phyloP scores from a whole-genome alignment of 2,113 vertebrate genomes.

The Myodes glareolus region DNA sequence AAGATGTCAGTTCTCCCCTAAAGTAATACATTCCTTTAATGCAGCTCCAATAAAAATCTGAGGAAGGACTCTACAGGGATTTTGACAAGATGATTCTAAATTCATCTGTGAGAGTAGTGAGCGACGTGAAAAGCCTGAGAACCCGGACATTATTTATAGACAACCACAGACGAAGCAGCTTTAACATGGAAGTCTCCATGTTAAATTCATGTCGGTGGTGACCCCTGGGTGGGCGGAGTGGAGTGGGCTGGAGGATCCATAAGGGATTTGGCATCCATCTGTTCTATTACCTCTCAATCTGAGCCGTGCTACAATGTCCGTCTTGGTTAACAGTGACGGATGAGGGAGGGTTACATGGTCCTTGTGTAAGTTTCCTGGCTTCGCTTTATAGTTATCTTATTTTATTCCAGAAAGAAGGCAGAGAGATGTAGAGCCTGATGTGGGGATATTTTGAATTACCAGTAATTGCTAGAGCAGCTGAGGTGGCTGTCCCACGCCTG shows the following conservation, averaged over 20 bases:
- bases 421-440: neutral
- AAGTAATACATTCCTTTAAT: slow-evolving; percentile 56
- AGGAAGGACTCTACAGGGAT: neutral
- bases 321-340: neutral
- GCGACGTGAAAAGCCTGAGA: slow-evolving; percentile 1
- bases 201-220: neutral
- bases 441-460: slow-evolving; percentile 21
- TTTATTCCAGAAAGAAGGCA: neutral
- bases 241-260: too few relatives aligned
- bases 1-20: slow-evolving; percentile 51
- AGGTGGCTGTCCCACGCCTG: too few relatives aligned
- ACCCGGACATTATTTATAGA: slow-evolving; percentile 16
- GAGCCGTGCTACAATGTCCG: neutral
- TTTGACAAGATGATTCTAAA: slow-evolving; percentile 56
- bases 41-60: slow-evolving; percentile 39
- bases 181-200: neutral
- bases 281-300: neutral
- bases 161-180: neutral
- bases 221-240: neutral
- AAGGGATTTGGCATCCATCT: neutral
- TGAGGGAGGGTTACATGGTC: neutral
- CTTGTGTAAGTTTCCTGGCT: neutral
- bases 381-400: neutral
- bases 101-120: slow-evolving; percentile 44
- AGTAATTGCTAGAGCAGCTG: neutral